These are phyloP conservation scores for Atherinosoma microstoma DNA, from an alignment of 2,797 vertebrate genomes.

Conservation along the genomic window DNA sequence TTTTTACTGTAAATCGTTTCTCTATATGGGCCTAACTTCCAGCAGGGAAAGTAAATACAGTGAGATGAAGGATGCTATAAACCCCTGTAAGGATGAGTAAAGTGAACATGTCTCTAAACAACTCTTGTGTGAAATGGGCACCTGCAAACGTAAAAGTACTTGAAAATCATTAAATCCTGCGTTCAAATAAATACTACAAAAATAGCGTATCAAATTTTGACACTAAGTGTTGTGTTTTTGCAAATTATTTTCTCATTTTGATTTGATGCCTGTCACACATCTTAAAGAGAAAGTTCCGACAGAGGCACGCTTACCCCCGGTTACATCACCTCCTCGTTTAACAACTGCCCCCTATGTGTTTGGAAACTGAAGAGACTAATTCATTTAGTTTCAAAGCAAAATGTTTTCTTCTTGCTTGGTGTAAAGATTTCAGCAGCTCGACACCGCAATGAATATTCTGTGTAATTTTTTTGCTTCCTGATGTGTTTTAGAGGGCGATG, in stretches of 20 bases:
- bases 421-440: neutral
- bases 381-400: neutral
- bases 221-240: neutral
- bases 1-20: neutral
- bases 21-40: neutral
- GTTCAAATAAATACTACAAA: neutral
- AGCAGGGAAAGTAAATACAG: slow-evolving; percentile 5
- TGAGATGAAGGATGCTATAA: neutral
- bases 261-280: slow-evolving; percentile 4
- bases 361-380: neutral
- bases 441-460: neutral
- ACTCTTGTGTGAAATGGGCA: neutral
- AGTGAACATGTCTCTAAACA: slow-evolving; percentile 2
- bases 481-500: neutral
- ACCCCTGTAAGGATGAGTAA: neutral
- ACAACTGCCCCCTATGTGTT: neutral
- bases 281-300: neutral
- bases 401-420: neutral
- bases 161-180: neutral
- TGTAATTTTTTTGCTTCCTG: neutral
- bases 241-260: neutral
- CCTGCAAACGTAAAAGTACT: neutral
- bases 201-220: neutral
- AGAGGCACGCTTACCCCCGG: neutral
- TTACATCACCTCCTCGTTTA: slow-evolving; percentile 8